Conservation (phyloP, 2,888 invertebrate genomes). For the Caenorhabditis sp. region DNA sequence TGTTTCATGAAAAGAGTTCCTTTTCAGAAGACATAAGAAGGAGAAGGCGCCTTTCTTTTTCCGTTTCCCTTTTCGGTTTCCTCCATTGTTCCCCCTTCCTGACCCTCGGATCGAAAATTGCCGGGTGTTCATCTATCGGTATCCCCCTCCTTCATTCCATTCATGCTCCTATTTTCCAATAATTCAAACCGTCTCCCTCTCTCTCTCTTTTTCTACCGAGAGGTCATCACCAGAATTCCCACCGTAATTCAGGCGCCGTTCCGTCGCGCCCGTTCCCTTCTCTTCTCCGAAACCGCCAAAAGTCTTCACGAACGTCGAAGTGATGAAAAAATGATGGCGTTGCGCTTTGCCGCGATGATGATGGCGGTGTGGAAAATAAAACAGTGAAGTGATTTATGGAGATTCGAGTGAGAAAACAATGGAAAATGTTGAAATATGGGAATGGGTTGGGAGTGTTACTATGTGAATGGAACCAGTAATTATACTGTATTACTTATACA, state of each 20-base stretch:
- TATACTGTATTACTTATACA: too few species aligned
- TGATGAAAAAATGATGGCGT: slow-evolving; percentile 10
- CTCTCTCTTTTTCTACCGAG: slow-evolving; percentile 7
- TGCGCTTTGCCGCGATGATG: slow-evolving; percentile 6
- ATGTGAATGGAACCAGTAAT: too few species aligned
- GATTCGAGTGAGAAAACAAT: slow-evolving; percentile 19
- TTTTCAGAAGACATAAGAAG: not conserved
- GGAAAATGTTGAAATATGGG: slow-evolving; percentile 22
- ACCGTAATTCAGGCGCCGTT: slow-evolving; percentile 65
- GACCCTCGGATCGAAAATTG: slow-evolving; percentile 48
- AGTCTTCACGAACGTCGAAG: slow-evolving; percentile 26
- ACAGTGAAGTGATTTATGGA: slow-evolving; percentile 50
- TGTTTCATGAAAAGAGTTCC: not conserved
- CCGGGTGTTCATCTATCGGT: slow-evolving; percentile 42
- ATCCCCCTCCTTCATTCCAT: slow-evolving; percentile 20
- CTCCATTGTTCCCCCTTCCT: slow-evolving; percentile 21
- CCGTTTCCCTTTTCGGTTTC: slow-evolving; percentile 20
- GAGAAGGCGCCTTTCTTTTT: slow-evolving; percentile 22
- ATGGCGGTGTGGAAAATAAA: slow-evolving; percentile 3
- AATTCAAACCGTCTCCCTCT: slow-evolving; percentile 39
- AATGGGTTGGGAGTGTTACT: not conserved
- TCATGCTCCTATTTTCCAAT: slow-evolving; percentile 29
- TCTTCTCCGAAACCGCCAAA: slow-evolving; percentile 8
- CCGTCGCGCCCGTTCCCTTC: slow-evolving; percentile 41
- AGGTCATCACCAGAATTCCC: slow-evolving; percentile 37